Evolutionary conservation across 2,888 invertebrate genomes (phyloP).

Genomic region (Alentia gelatinosa): DNA sequence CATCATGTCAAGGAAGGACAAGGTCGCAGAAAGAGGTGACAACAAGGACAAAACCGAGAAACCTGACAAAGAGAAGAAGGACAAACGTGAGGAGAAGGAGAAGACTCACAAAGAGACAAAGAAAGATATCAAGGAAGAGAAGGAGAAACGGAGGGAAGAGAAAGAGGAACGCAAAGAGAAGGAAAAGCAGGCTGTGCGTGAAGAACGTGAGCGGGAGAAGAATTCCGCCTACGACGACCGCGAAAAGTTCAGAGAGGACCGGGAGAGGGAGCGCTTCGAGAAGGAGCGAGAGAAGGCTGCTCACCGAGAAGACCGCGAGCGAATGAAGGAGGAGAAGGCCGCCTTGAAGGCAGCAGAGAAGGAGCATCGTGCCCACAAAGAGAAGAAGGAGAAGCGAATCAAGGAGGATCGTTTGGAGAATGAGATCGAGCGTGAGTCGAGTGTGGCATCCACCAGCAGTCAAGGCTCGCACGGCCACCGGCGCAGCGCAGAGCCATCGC

Average conservation of each 20-base stretch:
- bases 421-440: constrained; percentile 60
- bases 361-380: constrained; percentile 58
- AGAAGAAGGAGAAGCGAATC: constrained; percentile 59
- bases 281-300: constrained; percentile 51
- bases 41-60: constrained; percentile 16
- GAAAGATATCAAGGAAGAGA: constrained; percentile 34
- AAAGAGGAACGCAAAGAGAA: constrained; percentile 50
- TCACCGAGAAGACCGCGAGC: constrained; percentile 58
- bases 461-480: constrained; percentile 63
- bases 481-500: constrained; percentile 72
- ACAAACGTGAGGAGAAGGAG: background rate
- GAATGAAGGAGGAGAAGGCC: constrained; percentile 50
- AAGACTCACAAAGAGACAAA: constrained; percentile 4
- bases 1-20: constrained; percentile 16
- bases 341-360: constrained; percentile 58
- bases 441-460: constrained; percentile 53
- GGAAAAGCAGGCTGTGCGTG: background rate
- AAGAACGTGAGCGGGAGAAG: constrained; percentile 45
- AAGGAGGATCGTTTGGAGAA: constrained; percentile 16
- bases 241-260: background rate
- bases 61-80: constrained; percentile 31
- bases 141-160: constrained; percentile 41
- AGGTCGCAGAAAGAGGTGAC: background rate
- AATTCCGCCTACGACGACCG: constrained; percentile 48
- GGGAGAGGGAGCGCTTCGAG: constrained; percentile 35